A percentile compares a stretch with the other conserved stretches of the same genome.
phyloP scores from a whole-genome alignment of 2,797 vertebrate genomes.

The Prionace glauca region DNA sequence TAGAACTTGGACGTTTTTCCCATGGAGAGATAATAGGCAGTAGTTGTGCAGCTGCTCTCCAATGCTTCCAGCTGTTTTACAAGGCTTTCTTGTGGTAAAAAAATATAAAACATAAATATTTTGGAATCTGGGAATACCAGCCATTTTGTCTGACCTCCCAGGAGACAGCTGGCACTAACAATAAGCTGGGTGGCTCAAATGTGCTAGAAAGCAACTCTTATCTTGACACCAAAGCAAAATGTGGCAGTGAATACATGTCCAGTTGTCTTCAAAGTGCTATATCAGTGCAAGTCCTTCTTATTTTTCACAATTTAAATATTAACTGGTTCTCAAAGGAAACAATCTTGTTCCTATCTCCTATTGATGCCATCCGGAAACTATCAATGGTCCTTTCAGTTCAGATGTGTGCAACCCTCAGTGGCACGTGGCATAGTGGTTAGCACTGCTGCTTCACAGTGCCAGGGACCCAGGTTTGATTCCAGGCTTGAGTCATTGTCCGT shows the following conservation, averaged over 20 bases:
- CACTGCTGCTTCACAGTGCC: too few relatives aligned
- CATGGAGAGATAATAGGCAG: neutral
- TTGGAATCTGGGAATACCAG: neutral
- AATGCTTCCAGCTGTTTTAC: neutral
- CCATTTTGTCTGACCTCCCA: neutral
- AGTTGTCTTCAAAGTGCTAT: neutral
- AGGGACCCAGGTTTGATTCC: too few relatives aligned
- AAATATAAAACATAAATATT: neutral
- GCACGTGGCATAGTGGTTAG: too few relatives aligned
- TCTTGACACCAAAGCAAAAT: neutral
- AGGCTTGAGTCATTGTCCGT: too few relatives aligned
- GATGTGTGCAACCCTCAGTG: neutral
- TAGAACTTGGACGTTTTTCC: neutral
- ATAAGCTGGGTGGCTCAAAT: neutral
- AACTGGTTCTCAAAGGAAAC: neutral
- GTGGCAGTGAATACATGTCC: too few relatives aligned
- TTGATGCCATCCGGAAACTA: slow-evolving; percentile 11
- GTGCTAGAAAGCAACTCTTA: neutral
- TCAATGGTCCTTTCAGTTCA: neutral
- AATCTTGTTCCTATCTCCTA: neutral
- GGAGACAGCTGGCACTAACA: neutral
- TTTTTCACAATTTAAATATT: neutral
- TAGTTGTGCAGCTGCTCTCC: neutral
- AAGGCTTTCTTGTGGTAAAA: neutral
- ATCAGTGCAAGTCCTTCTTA: neutral